Conservation (phyloP, 2,113 vertebrate genomes). For the Trachemys scripta region DNA sequence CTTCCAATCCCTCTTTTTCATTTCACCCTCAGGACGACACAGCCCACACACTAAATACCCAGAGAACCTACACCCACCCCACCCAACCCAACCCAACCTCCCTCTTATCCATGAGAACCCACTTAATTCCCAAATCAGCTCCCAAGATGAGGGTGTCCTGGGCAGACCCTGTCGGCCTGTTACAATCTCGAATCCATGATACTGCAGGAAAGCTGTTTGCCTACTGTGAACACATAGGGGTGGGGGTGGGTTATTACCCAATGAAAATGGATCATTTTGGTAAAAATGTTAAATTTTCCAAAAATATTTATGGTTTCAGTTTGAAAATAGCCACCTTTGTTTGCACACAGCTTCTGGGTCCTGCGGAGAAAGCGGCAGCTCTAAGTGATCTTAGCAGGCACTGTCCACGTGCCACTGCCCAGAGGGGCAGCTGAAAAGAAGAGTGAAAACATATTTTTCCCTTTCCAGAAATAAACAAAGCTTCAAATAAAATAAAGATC, state of each 20-base stretch:
- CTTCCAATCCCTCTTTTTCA: neutral
- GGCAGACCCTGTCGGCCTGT: neutral
- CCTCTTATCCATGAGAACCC: neutral
- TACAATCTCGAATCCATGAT: neutral
- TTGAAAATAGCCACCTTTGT: fast-evolving
- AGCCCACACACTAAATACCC: neutral
- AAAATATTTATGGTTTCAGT: fast-evolving
- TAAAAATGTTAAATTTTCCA: fast-evolving
- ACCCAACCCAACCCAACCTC: neutral
- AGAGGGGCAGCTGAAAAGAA: fast-evolving
- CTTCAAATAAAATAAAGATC: neutral
- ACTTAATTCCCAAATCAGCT: neutral
- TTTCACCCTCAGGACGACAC: neutral
- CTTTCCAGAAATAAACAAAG: neutral
- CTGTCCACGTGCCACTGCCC: fast-evolving
- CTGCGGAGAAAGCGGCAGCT: neutral
- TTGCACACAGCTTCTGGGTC: fast-evolving
- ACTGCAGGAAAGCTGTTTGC: neutral
- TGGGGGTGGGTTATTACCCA: neutral
- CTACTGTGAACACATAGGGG: neutral
- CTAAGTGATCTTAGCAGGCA: fast-evolving
- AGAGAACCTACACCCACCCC: neutral
- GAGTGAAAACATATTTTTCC: neutral
- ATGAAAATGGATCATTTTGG: neutral
- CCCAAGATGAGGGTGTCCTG: neutral